Base-by-base conservation (phyloP, 2,797 vertebrate genomes). In the Cottoperca gobio region DNA sequence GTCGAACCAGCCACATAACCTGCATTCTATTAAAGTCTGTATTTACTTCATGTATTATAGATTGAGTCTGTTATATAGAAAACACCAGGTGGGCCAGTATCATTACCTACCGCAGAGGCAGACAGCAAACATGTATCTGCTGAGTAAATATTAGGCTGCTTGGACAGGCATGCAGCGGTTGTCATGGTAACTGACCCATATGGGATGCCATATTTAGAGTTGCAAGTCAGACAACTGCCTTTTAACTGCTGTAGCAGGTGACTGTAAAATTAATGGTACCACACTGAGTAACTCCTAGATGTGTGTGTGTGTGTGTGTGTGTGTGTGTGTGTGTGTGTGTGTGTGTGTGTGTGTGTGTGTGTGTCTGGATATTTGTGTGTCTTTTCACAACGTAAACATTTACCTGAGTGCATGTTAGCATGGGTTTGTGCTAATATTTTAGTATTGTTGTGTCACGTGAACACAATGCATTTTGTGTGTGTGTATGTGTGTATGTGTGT, bases 71-170 rank as follows among this genome's bases (percentile, higher is more conserved):
- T 79, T 86, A 62, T 57, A 85, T 55, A 80, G 57, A 83, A 88
- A 76, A 85, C 77, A 85, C 31, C 79, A 79, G 74, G 72, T 83
- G 80, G 83, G 75, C 78, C 62, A 24, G 65, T 67, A 78, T 83
- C 84, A 83, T 79, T 81, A 63, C 66, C 78, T 55, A 64, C 73
- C 42, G 65, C 70, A 19, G 75, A 81, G 66, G 57, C 79, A 89
- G 83, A 89, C 78, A 37, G 81, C 72, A 91, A 90, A 92, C 77
- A 86, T 79, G 83, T 69, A 79, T 88, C 86, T 90, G 77, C 80
- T 84, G 66, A 83, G 83, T 86, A 88, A 93, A 91, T 91, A 87
- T 90, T 86, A 76, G 75, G 66, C 81, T 81, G 79, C 84, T 74
- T 83, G 85, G 84, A 81, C 68, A 78, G 78, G 45, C 35, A 77